These are phyloP conservation scores for Diorhabda elongata DNA, from an alignment of 1,140 invertebrate genomes.

Conservation along the genomic window DNA sequence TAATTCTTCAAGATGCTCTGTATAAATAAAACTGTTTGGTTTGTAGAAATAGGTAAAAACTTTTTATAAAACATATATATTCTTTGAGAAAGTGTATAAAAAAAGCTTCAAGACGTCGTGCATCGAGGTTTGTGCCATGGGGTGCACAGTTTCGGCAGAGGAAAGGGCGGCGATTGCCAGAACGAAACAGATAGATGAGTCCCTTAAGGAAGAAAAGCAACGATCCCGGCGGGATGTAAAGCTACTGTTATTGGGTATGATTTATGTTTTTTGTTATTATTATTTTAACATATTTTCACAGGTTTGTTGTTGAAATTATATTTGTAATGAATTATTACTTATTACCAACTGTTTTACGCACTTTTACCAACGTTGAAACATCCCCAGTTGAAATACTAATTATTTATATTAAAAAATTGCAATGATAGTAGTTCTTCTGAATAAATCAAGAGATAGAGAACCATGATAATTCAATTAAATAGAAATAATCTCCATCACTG, in stretches of 20 bases:
- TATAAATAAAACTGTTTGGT: not conserved
- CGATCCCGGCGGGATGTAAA: slow-evolving; percentile 99
- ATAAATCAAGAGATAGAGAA: no score
- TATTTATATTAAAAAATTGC: no score
- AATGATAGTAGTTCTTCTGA: no score
- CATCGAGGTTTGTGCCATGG: slow-evolving; percentile 62
- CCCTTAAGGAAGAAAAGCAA: slow-evolving; percentile 96
- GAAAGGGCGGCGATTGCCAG: slow-evolving; percentile 93
- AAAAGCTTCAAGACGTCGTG: slow-evolving; percentile 39
- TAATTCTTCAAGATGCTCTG: no score
- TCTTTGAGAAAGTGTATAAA: slow-evolving; percentile 7
- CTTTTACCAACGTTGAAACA: not conserved
- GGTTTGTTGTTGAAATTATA: not conserved
- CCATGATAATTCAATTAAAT: no score
- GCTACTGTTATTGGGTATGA: slow-evolving; percentile 88
- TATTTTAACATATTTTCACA: not conserved
- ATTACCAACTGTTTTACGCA: not conserved
- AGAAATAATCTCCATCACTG: no score
- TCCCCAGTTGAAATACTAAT: no score
- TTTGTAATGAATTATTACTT: not conserved
- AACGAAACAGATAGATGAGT: slow-evolving; percentile 96
- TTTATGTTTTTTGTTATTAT: not conserved
- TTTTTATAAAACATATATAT: no score
- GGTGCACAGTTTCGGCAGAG: slow-evolving; percentile 97
- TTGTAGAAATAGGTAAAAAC: not conserved